Evolutionary conservation across 2,113 vertebrate species (phyloP), one percentile per base, ranked within the genome.

Genomic region (Fukomys damarensis): DNA sequence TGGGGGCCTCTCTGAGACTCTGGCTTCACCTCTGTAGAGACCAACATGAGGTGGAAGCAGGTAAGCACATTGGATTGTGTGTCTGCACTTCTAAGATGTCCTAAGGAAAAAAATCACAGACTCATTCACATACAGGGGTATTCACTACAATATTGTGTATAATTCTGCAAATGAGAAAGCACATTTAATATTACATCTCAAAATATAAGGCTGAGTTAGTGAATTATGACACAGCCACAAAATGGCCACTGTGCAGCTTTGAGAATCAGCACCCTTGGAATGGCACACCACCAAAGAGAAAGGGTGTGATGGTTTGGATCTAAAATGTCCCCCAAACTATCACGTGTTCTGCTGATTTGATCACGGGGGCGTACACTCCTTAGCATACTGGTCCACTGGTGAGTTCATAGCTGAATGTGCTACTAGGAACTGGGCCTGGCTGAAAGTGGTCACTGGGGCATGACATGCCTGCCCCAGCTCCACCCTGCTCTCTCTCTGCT

Each of bases 71-170:
- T 9, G 30, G 66, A 30, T 28, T 3, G 14, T 22, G 13, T 10
- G 2, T 14, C 12, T 86, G 26, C 52, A 74, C 49, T 82, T 65
- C 49, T 8, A 81, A 49, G 13, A 41, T 91, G 26, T 24, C 30
- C 28, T 61, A 76, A 17, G 14, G 43, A 13, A 35, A 28, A 76
- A 32, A 38, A 24, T 20, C 7, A 19, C 5, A 5, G 12, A 7
- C 46, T 46, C 28, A 17, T 24, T 46, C 46, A 12, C 12, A 43
- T 2, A 20, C 30, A 38, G 30, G 28, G 17, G 43, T 38, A 4
- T 24, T 74, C 26, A 5, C 1, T 49, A 24, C 38, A 8, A 3
- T 13, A 6, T 3, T 59, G 20, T 28, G 3, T 20, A 4, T 8
- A 17, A 32, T 70, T 38, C 9, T 32, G 81, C n/a, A 24, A 46